Percentiles rank a stretch among this genome's conserved stretches.
Conservation (phyloP, 2,888 invertebrate species). For the Acutogordius australiensis region DNA sequence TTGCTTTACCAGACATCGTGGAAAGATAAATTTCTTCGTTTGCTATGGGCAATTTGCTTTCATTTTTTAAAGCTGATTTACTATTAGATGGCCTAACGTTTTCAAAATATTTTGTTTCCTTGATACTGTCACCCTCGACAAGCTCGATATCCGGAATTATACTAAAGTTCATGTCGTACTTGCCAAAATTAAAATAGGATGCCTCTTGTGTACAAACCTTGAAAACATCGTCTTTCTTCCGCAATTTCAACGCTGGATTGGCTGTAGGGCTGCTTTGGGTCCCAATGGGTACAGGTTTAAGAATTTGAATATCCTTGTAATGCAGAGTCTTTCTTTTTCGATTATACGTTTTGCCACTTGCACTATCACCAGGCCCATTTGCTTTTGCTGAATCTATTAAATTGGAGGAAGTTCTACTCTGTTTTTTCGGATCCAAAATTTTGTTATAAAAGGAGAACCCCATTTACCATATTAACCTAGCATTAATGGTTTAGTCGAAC, state of each 20-base stretch:
- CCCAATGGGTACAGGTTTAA: neutral
- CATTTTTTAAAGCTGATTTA: neutral
- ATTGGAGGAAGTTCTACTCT: too few relatives aligned
- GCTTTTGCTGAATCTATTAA: too few relatives aligned
- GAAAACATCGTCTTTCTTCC: too few relatives aligned
- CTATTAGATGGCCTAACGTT: neutral
- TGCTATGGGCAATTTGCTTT: too few relatives aligned
- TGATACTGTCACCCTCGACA: neutral
- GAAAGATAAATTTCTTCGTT: neutral
- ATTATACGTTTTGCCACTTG: neutral
- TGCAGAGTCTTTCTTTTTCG: neutral
- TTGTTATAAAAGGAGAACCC: too few relatives aligned
- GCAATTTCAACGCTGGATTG: too few relatives aligned
- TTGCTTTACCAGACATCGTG: neutral
- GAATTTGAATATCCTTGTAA: neutral
- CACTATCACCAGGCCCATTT: too few relatives aligned
- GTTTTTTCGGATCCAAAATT: too few relatives aligned
- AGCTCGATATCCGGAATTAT: neutral
- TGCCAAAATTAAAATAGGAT: slow-evolving; percentile 3
- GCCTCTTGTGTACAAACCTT: neutral
- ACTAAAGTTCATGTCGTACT: neutral
- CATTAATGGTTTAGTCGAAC: too few relatives aligned
- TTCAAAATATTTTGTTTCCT: neutral
- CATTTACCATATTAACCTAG: too few relatives aligned
- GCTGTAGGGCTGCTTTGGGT: neutral